A percentile compares a stretch with the other conserved stretches of the same genome.
These are phyloP conservation scores for Platycercus adscitus DNA, from an alignment of 2,113 vertebrate species.

Conservation along the genomic window DNA sequence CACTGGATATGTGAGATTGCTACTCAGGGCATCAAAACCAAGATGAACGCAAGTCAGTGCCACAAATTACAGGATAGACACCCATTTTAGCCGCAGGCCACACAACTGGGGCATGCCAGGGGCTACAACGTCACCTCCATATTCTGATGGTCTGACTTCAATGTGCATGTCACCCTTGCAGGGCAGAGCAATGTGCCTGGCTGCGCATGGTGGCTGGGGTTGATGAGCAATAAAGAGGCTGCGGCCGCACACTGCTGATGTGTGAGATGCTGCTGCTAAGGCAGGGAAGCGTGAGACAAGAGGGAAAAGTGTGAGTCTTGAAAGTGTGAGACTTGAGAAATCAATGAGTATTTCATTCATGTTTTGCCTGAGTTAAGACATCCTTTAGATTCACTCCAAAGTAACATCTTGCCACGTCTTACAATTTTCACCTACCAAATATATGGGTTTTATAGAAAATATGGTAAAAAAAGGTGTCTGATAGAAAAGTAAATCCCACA, in stretches of 20 bases:
- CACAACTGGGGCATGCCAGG: fast-evolving
- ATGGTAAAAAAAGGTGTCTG: not conserved
- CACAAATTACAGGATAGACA: not conserved
- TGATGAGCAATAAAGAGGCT: not conserved
- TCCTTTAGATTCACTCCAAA: not conserved
- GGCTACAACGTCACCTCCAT: not conserved
- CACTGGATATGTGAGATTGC: not conserved
- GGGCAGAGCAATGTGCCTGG: not conserved
- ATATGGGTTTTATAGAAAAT: not conserved
- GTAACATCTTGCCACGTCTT: not conserved
- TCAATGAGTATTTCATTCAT: not conserved
- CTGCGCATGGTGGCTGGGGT: not conserved
- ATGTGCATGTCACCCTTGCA: not conserved
- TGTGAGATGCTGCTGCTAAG: not conserved
- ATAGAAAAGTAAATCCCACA: no score
- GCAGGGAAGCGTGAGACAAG: not conserved
- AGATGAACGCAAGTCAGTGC: not conserved
- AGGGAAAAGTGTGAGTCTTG: not conserved
- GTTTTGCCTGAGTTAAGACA: not conserved
- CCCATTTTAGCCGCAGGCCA: not conserved
- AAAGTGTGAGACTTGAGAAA: not conserved
- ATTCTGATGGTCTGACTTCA: not conserved
- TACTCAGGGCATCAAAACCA: not conserved
- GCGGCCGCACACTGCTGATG: not conserved
- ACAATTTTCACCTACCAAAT: not conserved